Conservation (phyloP, 1,140 invertebrate species). For the Dendroctonus valens region DNA sequence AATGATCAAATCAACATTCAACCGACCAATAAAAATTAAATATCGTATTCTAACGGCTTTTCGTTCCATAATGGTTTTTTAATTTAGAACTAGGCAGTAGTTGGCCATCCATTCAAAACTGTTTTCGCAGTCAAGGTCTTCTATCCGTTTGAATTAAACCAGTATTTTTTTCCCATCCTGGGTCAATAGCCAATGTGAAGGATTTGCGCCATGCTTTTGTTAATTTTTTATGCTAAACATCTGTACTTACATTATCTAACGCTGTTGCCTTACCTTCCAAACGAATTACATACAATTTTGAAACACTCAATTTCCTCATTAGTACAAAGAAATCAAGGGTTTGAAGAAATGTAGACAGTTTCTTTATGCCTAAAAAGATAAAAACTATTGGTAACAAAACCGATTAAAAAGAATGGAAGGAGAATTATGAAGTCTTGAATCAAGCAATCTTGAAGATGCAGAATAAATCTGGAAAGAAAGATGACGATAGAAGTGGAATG, state of each 20-base stretch:
- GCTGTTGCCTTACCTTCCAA: not conserved
- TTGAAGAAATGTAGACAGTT: too few relatives aligned
- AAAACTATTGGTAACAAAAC: too few relatives aligned
- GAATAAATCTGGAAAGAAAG: too few relatives aligned
- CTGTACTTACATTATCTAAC: conserved; percentile 19
- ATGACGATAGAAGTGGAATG: too few relatives aligned
- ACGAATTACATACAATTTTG: too few relatives aligned
- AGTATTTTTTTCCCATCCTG: conserved; percentile 32
- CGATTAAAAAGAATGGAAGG: too few relatives aligned
- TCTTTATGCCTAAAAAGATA: too few relatives aligned
- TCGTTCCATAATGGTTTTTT: conserved; percentile 18
- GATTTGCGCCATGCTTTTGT: conserved; percentile 28
- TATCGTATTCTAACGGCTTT: conserved; percentile 27
- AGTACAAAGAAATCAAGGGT: too few relatives aligned
- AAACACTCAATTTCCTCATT: too few relatives aligned
- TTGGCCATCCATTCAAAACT: conserved; percentile 23
- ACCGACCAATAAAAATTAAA: conserved; percentile 17
- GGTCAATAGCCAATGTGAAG: conserved; percentile 32
- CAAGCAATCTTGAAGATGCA: too few relatives aligned
- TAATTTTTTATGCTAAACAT: conserved; percentile 18
- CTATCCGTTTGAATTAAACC: conserved; percentile 20
- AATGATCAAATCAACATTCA: not conserved
- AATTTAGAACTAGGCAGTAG: conserved; percentile 16
- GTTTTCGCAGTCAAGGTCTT: conserved; percentile 29
- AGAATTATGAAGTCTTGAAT: too few relatives aligned